Evolutionary conservation across 2,113 vertebrate genomes (phyloP), one percentile per base, ranked within the genome.

Genomic region (Percina caprodes): DNA sequence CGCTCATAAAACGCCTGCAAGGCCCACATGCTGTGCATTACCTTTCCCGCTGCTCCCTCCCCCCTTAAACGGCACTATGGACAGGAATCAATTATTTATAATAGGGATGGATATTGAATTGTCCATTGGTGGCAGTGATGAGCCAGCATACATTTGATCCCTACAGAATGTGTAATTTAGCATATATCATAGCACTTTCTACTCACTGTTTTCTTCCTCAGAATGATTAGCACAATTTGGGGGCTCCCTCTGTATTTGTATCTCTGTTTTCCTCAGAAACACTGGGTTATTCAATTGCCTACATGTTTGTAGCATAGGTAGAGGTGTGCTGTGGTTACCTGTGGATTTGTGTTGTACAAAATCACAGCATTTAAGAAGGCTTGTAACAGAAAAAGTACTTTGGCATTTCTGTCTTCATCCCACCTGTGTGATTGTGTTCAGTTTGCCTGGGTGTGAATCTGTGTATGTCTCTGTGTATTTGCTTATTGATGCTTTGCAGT

Each of bases 321-420:
- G 10, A 39, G 12, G 55, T 52, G 14, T 72, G 52, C 49, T 63
- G 56, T 71, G 46, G 23, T 46, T 39, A 56, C 49, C 48, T 30
- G 30, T 3, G 30, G 48, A 62, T 80, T 66, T 79, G 13, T 24
- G 16, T 58, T 80, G n/a, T 82, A 78, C 76, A 11, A 73, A 13
- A 68, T 71, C 77, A 77, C 68, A 68, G 70, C 76, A 59, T 90
- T 87, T 81, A 2, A 46, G 46, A 60, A 76, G 14, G 6, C 56
- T 56, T 87, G 46, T 65, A 42, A 58, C 21, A 55, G 45, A 78
- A 42, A 14, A 56, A 62, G 42, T 68, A 39, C 45, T 71, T 70
- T 67, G 60, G 13, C 52, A 52, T 77, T 83, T 63, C 69, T 77
- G 75, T 80, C 58, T 69, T 60, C 73, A 77, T 87, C 68, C 70